Evolutionary conservation across 2,888 invertebrate genomes (phyloP).

Genomic region (Tortricodes alternella): DNA sequence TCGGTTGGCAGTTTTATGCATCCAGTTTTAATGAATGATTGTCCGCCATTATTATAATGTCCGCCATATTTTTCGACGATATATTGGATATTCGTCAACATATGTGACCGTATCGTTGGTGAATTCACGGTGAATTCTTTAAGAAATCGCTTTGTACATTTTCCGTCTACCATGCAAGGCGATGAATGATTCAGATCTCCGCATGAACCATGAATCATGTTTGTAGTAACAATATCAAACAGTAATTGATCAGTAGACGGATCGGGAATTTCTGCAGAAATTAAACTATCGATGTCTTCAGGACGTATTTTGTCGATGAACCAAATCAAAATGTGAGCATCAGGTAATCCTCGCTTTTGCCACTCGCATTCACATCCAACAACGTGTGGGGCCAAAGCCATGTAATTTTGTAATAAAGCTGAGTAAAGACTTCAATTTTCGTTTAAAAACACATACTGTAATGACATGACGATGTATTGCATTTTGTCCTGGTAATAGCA

Average conservation of each 20-base stretch:
- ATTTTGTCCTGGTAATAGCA: slow-evolving; percentile 34
- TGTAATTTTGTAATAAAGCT: slow-evolving; percentile 33
- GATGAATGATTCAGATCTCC: slow-evolving; percentile 24
- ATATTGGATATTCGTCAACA: slow-evolving; percentile 32
- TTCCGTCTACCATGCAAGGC: slow-evolving; percentile 29
- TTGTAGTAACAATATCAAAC: slow-evolving; percentile 24
- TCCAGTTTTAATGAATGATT: too few species aligned
- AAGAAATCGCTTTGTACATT: slow-evolving; percentile 28
- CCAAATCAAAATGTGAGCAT: slow-evolving; percentile 41
- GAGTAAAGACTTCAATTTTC: slow-evolving; percentile 36
- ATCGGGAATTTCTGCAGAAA: slow-evolving; percentile 50
- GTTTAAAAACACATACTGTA: slow-evolving; percentile 36
- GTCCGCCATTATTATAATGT: too few species aligned
- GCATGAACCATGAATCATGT: slow-evolving; percentile 35
- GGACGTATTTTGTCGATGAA: slow-evolving; percentile 42
- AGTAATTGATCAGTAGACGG: slow-evolving; percentile 35
- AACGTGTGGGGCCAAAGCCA: slow-evolving; percentile 33
- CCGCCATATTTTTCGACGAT: too few species aligned
- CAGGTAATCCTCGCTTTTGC: slow-evolving; percentile 32
- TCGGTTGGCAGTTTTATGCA: too few species aligned
- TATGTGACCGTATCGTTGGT: slow-evolving; percentile 14
- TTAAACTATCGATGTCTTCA: slow-evolving; percentile 48
- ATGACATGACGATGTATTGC: slow-evolving; percentile 44
- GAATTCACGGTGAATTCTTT: neutral
- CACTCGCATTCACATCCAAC: slow-evolving; percentile 36